Evolutionary conservation across 23 tunicate genomes (phyloP), one percentile per base, ranked within the genome.

Genomic region (Botrylloides violaceus): DNA sequence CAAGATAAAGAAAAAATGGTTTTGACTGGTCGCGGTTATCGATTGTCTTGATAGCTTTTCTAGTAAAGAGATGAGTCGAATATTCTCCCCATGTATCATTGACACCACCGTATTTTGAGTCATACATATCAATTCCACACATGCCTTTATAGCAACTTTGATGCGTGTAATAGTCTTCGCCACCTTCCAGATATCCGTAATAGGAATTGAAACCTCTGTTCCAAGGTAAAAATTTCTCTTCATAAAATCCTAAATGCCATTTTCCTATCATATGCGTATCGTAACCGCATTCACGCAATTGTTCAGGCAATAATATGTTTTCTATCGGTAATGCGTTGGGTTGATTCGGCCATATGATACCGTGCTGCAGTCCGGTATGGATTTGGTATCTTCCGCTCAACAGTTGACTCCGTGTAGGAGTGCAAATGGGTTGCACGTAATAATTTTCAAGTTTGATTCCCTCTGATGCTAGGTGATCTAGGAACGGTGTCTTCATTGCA

Each of bases 331-430:
- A 80, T 18, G 81, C 92, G 56, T 79, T 79, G 26, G 76, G 84
- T 47, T 85, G 84, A 31, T 30, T 72, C 37, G 92, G 80, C 29
- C 77, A 37, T 29, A 85, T 85, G 19, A 79, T 76, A 37, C 66
- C 63, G 72, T 85, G 92, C 48, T 85, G 97, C 36, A 90, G 61
- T 3, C 97, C 97, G 5, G 97, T 90, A 63, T 90, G 97, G 25
- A 90, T 90, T 68, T 83, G 97, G 59, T 90, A 90, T 49, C 97
- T 48, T 28, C 97, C 90, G 38, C 85, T 78, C 77, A 90, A 56
- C 32, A 90, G 71, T 29, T 76, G 80, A 53, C 85, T 78, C 65
- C 97, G 70, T 19, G 97, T 76, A 5, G 96, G 96, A 3, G 90
- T 80, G 39, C 97, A 90, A 26, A 90, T 79, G 32, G 97, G 97